Evolutionary conservation across 1,140 invertebrate genomes (phyloP).

Genomic region (Brachionus plicatilis): DNA sequence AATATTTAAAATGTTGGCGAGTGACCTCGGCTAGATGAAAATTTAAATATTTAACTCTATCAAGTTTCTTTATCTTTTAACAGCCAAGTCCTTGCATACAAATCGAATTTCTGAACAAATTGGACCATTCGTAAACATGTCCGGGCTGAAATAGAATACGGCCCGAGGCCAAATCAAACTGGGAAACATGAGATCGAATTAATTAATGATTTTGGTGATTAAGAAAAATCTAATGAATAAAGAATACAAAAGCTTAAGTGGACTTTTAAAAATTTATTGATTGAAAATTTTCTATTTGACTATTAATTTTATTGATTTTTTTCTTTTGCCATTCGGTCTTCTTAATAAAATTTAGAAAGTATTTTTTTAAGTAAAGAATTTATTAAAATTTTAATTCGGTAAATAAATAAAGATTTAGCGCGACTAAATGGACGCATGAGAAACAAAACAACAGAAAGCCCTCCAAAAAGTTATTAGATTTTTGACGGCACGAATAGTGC

Average conservation of each 20-base stretch:
- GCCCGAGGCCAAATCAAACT: background rate
- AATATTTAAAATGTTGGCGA: background rate
- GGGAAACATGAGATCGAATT: background rate
- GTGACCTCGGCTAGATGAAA: background rate
- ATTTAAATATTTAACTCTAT: background rate
- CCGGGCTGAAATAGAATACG: conserved; percentile 13
- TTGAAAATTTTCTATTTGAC: background rate
- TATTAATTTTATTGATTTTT: background rate
- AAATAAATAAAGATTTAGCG: background rate
- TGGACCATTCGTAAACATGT: background rate
- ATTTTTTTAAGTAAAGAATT: background rate
- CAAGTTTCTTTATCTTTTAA: background rate
- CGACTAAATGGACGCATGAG: background rate
- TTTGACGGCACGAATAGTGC: background rate
- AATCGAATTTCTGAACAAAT: background rate
- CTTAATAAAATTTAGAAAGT: background rate
- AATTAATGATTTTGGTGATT: background rate
- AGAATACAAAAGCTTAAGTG: background rate
- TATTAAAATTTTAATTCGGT: background rate
- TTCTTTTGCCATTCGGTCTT: background rate
- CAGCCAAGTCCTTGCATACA: background rate
- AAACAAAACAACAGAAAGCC: background rate
- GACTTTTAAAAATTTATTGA: background rate
- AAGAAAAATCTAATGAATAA: background rate
- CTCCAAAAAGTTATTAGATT: background rate